Evolutionary conservation across 2,888 invertebrate genomes (phyloP).

Genomic region (Parnassius glacialis): DNA sequence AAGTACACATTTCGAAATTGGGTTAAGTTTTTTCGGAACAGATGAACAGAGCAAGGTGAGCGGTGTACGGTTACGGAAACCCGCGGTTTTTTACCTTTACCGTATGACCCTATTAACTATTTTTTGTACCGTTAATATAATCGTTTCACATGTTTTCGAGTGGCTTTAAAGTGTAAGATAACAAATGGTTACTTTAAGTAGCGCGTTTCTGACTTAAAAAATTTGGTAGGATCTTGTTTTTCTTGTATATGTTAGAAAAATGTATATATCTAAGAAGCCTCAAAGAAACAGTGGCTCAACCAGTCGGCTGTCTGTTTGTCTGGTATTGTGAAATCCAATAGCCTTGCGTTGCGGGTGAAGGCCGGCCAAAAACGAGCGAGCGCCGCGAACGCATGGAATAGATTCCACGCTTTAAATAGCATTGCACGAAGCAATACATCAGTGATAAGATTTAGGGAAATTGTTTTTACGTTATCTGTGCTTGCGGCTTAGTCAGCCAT

Average conservation of each 20-base stretch:
- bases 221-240: neutral
- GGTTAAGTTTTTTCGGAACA: constrained; percentile 67
- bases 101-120: constrained; percentile 69
- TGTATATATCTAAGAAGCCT: constrained; percentile 28
- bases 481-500: neutral
- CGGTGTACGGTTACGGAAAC: constrained; percentile 77
- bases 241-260: constrained; percentile 32
- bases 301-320: constrained; percentile 36
- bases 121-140: constrained; percentile 51
- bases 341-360: constrained; percentile 72
- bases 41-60: constrained; percentile 71
- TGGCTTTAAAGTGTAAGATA: constrained; percentile 7
- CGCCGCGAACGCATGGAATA: constrained; percentile 50
- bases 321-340: constrained; percentile 68
- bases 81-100: constrained; percentile 56
- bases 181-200: constrained; percentile 9
- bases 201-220: neutral
- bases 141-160: constrained; percentile 57
- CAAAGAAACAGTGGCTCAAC: constrained; percentile 43
- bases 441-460: constrained; percentile 40
- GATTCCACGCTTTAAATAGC: constrained; percentile 47
- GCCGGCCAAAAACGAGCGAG: constrained; percentile 62
- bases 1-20: constrained; percentile 60
- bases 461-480: constrained; percentile 9
- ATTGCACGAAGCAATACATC: constrained; percentile 53